phyloP scores from a whole-genome alignment of 2,888 invertebrate species.

The Lysandra bellargus region DNA sequence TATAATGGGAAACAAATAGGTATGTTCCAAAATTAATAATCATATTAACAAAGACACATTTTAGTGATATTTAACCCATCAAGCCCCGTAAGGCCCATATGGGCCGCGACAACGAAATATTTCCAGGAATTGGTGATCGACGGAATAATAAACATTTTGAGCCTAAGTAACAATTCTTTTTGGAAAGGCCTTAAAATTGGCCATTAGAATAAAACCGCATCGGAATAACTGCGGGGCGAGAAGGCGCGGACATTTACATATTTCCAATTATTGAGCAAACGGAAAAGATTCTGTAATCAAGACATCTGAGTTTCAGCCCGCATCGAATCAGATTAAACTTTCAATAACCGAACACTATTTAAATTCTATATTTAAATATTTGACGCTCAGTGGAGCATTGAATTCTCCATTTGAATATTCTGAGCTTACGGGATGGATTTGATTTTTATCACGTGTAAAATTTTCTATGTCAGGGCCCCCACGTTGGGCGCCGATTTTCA shows the following conservation, averaged over 20 bases:
- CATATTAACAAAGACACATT: too few relatives aligned
- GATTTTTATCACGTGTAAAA: background rate
- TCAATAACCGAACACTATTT: conserved; percentile 24
- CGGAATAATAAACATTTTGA: too few relatives aligned
- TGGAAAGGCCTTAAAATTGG: background rate
- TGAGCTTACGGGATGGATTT: background rate
- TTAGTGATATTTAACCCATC: too few relatives aligned
- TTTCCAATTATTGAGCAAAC: conserved; percentile 36
- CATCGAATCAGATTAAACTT: conserved; percentile 8
- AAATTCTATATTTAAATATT: conserved; percentile 18
- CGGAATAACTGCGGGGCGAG: background rate
- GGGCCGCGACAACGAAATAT: too few relatives aligned
- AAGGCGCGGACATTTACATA: conserved; percentile 36
- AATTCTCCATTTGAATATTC: conserved; percentile 3
- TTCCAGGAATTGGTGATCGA: too few relatives aligned
- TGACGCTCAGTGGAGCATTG: background rate
- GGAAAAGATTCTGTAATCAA: conserved; percentile 30
- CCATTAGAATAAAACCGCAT: conserved; percentile 11
- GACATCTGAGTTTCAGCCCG: background rate
- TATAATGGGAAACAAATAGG: background rate
- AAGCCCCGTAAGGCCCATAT: too few relatives aligned
- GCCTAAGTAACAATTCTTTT: background rate
- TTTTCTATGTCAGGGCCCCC: background rate
- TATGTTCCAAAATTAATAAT: background rate
- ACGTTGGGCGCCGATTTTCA: background rate